These are phyloP conservation scores for Vireo altiloquus DNA, from an alignment of 2,113 vertebrate genomes.

Conservation along the genomic window DNA sequence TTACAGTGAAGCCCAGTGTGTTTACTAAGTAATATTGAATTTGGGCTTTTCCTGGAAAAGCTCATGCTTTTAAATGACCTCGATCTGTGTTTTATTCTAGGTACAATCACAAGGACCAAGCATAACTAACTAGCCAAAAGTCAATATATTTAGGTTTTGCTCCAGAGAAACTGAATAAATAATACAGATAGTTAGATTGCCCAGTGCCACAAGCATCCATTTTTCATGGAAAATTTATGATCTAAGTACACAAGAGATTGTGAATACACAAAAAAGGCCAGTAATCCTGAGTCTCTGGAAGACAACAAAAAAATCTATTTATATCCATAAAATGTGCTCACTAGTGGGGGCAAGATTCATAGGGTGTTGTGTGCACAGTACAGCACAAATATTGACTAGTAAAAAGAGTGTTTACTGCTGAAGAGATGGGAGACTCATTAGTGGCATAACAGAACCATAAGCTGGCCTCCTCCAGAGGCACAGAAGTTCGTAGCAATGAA, in stretches of 20 bases:
- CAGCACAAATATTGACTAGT: slow-evolving; percentile 43
- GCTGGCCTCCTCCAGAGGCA: slow-evolving; percentile 61
- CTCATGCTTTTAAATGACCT: not conserved
- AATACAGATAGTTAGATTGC: not conserved
- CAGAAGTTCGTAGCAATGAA: slow-evolving; percentile 67
- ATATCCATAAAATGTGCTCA: not conserved
- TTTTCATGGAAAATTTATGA: slow-evolving; percentile 33
- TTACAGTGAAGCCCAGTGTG: not conserved
- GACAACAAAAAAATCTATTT: not conserved
- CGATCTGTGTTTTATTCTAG: not conserved
- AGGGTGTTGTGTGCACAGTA: not conserved
- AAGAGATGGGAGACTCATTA: slow-evolving; percentile 59
- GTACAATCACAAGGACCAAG: not conserved
- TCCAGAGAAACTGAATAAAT: slow-evolving; percentile 15
- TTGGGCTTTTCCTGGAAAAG: not conserved
- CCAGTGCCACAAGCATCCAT: not conserved
- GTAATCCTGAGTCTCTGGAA: not conserved
- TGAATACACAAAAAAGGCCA: not conserved
- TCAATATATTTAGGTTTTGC: slow-evolving; percentile 7
- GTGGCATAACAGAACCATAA: slow-evolving; percentile 61
- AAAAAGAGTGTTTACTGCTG: slow-evolving; percentile 55
- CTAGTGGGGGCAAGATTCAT: not conserved
- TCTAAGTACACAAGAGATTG: not conserved
- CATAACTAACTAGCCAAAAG: not conserved
- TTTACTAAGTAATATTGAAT: not conserved